Base-by-base conservation (phyloP, 1,140 invertebrate genomes). In the Bombus ignitus region DNA sequence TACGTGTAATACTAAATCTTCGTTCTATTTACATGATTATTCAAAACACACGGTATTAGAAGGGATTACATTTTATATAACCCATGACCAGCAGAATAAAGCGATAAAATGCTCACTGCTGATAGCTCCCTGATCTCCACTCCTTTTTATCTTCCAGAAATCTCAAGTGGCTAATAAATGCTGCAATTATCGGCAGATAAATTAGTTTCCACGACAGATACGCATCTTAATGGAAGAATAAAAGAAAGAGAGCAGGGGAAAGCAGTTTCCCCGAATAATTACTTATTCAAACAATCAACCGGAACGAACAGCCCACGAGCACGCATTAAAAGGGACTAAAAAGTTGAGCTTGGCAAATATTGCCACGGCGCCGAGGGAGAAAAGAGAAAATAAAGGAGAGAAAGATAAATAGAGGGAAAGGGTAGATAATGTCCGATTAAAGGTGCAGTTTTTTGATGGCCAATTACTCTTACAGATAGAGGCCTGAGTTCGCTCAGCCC, bases 391-490 rank as follows among this genome's bases (percentile, higher is more conserved):
- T 37, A 39, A 76, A 79, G 44, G 2, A 32, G 32, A 42, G 9
- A 42, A 37, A 59, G 59, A 57, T 75, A 75, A 66, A 76, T 39
- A 66, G 53, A 35, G 47, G 28, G 13, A 42, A 47, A 32, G 25
- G 53, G 53, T 15, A 78, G 85, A 82, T 59, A 82, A 73, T 37
- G 72, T 83, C 62, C 32, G 68, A 81, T 86, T 62, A 68, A 82
- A 82, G 84, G 39, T 79, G 53, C 57, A 86, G 79, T 57, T 75
- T 81, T 74, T 70, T 86, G 71, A 86, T 82, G 83, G n/a, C 25
- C 83, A 85, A 85, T 85, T 85, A 85, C 68, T 85, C 70, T 79
- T 28, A 10, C 10, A 77, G 74, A 83, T 83, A 35, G 74, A 70
- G 57, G 57, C n/a, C 57, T 44, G n/a, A 35, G 74, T 57, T n/a